Evolutionary conservation across 2,797 vertebrate species (phyloP).

Genomic region (Fratercula arctica): DNA sequence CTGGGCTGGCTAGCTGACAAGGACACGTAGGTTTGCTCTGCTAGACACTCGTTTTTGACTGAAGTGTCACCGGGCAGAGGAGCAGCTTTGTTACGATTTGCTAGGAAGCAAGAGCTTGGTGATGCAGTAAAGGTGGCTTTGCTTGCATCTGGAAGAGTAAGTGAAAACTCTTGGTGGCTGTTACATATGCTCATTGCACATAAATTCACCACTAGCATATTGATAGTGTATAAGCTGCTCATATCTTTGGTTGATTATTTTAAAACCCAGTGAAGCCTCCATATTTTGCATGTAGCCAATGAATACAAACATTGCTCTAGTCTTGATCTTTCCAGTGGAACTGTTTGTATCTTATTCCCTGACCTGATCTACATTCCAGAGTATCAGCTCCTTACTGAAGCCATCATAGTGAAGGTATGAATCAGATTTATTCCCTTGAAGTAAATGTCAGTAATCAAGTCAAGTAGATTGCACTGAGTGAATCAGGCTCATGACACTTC

Average conservation of each 20-base stretch:
- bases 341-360: background rate
- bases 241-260: background rate
- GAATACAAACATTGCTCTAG: background rate
- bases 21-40: conserved; percentile 82
- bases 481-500: background rate
- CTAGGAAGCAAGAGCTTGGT: conserved; percentile 96
- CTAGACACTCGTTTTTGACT: conserved; percentile 90
- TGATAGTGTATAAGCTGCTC: background rate
- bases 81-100: conserved; percentile 89
- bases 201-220: background rate
- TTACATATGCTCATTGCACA: background rate
- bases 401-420: background rate
- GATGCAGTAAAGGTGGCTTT: conserved; percentile 96
- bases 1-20: conserved; percentile 79
- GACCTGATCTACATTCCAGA: background rate
- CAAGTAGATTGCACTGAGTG: background rate
- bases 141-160: conserved; percentile 87
- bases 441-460: background rate
- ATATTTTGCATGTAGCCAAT: background rate
- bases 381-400: background rate
- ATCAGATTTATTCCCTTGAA: background rate
- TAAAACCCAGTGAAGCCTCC: background rate
- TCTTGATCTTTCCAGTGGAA: background rate
- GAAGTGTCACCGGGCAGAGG: conserved; percentile 77
- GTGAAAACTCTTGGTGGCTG: background rate